phyloP scores from a whole-genome alignment of 1,140 invertebrate genomes.

The Drosophila nigrodunni region DNA sequence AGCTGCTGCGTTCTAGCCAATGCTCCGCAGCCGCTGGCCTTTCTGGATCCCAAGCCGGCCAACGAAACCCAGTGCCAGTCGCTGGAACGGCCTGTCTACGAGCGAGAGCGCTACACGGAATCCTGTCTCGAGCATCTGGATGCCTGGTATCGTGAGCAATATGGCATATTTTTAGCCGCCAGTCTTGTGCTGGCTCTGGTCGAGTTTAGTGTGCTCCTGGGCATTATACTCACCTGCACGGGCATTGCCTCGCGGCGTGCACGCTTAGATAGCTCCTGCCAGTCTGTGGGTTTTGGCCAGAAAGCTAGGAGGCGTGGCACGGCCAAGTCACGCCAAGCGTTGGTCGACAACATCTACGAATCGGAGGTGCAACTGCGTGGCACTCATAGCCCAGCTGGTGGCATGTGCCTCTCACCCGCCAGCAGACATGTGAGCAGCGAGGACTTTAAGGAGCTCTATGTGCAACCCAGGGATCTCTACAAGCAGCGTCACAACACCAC shows the following conservation, averaged over 20 bases:
- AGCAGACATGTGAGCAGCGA: slow-evolving; percentile 57
- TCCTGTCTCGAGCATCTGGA: slow-evolving; percentile 90
- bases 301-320: slow-evolving; percentile 29
- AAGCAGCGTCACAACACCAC: slow-evolving; percentile 66
- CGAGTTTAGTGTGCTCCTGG: slow-evolving; percentile 89
- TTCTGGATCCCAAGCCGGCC: slow-evolving; percentile 91
- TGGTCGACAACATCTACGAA: slow-evolving; percentile 80
- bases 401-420: slow-evolving; percentile 33
- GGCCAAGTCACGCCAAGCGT: slow-evolving; percentile 53
- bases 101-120: slow-evolving; percentile 88
- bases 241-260: slow-evolving; percentile 84
- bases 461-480: slow-evolving; percentile 71
- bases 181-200: slow-evolving; percentile 88
- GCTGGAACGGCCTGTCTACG: slow-evolving; percentile 86
- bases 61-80: slow-evolving; percentile 91
- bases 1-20: slow-evolving; percentile 92
- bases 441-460: slow-evolving; percentile 75
- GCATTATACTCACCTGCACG: slow-evolving; percentile 89
- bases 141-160: slow-evolving; percentile 91
- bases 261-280: slow-evolving; percentile 25
- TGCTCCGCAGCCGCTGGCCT: slow-evolving; percentile 86
- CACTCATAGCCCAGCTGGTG: slow-evolving; percentile 26
- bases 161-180: slow-evolving; percentile 88
- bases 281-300: slow-evolving; percentile 3
- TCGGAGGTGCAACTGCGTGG: slow-evolving; percentile 64